Base-by-base conservation (phyloP, 2,113 vertebrate species). In the Oxygymnocypris stewartii region DNA sequence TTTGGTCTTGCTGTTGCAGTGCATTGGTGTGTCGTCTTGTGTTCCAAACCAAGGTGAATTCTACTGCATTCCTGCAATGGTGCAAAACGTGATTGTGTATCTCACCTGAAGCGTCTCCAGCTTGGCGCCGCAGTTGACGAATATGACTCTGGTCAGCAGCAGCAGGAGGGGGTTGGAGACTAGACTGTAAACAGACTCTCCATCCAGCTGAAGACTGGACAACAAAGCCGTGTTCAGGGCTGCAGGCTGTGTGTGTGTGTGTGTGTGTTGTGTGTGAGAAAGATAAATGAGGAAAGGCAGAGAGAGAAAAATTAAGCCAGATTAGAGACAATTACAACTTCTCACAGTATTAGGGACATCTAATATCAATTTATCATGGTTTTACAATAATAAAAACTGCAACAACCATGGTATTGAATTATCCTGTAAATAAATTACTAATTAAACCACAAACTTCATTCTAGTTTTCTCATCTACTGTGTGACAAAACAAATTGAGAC, bases 161-260 rank as follows among this genome's bases (percentile, higher is more conserved):
- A 99, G 92, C 67, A 99, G 94, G 54, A 99, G 28, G 31, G 98
- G 96, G 87, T 96, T 94, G 59, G 91, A 91, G 42, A 96, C 95
- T 92, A 99, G 92, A 87, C 94, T 95, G 91, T 99, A 99, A n/a
- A 98, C 85, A 0, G 95, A 95, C 94, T 99, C 98, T 23, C 97
- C 98, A 76, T 99, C 98, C 89, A 98, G 92, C 90, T 96, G 73
- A 59, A 99, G 94, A 86, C 91, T 85, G 87, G 90, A 94, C 88
- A 95, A 90, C 90, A 97, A 18, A 37, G 90, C 47, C 11, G 95
- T 87, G 37, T 88, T 92, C 79, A 96, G 42, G 16, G 73, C 47
- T 86, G 92, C 92, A n/a, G 90, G 77, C 95, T 97, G 89, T 7
- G 14, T 6, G 13, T 16, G 75, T 25, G 25, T 13, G 44, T 37